Evolutionary conservation across 2,797 vertebrate species (phyloP).

Genomic region (Nasua narica): DNA sequence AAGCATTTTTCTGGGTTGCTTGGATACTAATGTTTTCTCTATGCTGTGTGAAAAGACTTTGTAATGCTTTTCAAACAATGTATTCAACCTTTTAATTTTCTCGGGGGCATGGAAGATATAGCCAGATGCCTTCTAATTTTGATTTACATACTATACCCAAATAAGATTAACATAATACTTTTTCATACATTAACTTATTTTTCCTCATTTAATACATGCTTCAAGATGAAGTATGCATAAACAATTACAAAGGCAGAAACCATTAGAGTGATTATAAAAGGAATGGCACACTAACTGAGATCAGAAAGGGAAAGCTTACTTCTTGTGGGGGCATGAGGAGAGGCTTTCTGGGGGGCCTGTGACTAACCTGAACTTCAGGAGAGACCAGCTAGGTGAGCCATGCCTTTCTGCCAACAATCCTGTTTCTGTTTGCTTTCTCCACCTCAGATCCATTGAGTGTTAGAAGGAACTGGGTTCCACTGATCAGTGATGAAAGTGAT

Average conservation of each 20-base stretch:
- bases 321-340: background rate
- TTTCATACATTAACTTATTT: background rate
- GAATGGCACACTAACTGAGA: background rate
- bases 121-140: conserved; percentile 50
- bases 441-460: background rate
- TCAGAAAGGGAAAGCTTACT: background rate
- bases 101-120: background rate
- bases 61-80: conserved; percentile 53
- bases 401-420: background rate
- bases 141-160: background rate
- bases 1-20: conserved; percentile 63
- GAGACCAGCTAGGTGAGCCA: background rate
- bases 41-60: conserved; percentile 48
- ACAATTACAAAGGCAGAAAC: background rate
- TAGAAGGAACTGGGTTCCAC: background rate
- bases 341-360: background rate
- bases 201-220: background rate
- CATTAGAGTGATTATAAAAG: background rate
- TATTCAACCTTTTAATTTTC: conserved; percentile 65
- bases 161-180: background rate
- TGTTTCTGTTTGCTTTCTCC: background rate
- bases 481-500: background rate
- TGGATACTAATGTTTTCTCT: conserved; percentile 72
- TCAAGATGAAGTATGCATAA: background rate
- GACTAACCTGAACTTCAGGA: background rate